Evolutionary conservation across 2,797 vertebrate genomes (phyloP).

Genomic region (Stomatorhinus walkeri): DNA sequence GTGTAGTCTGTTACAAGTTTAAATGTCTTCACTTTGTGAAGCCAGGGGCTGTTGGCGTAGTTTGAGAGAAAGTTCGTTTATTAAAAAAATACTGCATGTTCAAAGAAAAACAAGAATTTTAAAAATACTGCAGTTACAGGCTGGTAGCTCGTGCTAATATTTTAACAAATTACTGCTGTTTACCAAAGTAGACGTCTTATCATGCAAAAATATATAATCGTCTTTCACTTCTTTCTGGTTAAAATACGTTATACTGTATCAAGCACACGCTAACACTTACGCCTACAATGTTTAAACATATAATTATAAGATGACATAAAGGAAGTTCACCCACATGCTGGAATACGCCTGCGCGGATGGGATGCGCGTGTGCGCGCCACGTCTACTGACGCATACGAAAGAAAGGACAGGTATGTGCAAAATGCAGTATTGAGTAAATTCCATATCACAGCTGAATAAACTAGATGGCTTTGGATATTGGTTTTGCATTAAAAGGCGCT

Average conservation of each 20-base stretch:
- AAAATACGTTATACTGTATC: not conserved
- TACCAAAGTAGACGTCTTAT: not conserved
- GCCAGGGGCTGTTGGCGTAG: not conserved
- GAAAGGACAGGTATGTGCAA: not conserved
- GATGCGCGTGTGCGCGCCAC: not conserved
- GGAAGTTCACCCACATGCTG: not conserved
- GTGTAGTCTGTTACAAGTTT: not conserved
- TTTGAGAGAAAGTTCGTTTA: not conserved
- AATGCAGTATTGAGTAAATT: not conserved
- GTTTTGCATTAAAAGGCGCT: conserved; percentile 49
- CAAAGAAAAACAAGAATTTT: not conserved
- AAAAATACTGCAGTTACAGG: not conserved
- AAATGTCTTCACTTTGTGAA: not conserved
- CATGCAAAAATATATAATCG: not conserved
- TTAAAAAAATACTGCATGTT: not conserved
- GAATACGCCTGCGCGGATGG: not conserved
- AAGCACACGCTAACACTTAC: not conserved
- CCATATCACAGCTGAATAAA: not conserved
- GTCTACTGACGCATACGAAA: not conserved
- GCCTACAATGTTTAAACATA: not conserved
- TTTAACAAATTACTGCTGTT: not conserved
- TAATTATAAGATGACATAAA: not conserved
- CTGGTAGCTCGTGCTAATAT: not conserved
- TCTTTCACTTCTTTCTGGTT: not conserved
- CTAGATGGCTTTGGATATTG: not conserved